Evolutionary conservation across 2,113 vertebrate species (phyloP).

Genomic region (Myocastor coypus): DNA sequence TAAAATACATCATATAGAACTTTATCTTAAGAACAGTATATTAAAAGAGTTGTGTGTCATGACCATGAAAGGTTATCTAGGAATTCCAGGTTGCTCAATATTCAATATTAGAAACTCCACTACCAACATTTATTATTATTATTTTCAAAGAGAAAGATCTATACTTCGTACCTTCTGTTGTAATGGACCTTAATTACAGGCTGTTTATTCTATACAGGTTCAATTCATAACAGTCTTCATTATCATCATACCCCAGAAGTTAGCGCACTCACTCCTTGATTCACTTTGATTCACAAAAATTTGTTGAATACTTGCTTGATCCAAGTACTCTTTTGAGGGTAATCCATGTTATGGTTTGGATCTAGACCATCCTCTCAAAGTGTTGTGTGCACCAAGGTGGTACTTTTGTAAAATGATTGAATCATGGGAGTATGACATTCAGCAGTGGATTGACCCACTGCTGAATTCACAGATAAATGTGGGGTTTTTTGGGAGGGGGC

Average conservation of each 20-base stretch:
- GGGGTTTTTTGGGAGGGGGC: not conserved
- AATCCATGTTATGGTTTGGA: not conserved
- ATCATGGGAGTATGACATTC: not conserved
- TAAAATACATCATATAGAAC: not conserved
- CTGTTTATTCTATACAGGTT: not conserved
- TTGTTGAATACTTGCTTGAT: not conserved
- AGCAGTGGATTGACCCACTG: not conserved
- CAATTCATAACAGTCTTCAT: not conserved
- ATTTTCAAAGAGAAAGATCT: not conserved
- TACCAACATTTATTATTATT: not conserved
- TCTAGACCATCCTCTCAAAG: not conserved
- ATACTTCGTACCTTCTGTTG: not conserved
- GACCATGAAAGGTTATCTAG: not conserved
- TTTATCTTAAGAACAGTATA: not conserved
- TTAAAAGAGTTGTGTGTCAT: not conserved
- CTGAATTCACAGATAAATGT: not conserved
- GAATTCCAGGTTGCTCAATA: conserved; percentile 37
- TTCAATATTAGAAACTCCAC: conserved; percentile 1
- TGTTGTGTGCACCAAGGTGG: not conserved
- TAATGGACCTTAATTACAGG: not conserved
- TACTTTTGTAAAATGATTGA: not conserved
- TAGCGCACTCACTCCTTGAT: not conserved
- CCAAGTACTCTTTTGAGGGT: not conserved
- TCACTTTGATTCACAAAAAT: not conserved
- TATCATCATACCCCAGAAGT: not conserved